Conservation (phyloP, 2,113 vertebrate species). For the Plecturocebus donacophilus region DNA sequence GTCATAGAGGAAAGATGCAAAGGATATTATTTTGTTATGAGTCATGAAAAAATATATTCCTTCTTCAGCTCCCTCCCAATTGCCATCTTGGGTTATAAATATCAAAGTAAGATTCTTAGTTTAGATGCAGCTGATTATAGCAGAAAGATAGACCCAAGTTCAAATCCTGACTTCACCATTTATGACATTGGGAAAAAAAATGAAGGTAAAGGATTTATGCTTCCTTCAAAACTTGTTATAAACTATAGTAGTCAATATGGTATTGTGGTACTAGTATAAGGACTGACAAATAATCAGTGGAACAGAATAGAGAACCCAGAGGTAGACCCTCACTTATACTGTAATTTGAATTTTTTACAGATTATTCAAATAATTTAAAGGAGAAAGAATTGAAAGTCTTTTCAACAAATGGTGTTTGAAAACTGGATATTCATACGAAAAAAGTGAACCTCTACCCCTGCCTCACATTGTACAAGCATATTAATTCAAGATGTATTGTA, state of each 20-base stretch:
- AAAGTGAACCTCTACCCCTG: not conserved
- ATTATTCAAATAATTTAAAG: not conserved
- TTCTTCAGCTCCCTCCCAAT: not conserved
- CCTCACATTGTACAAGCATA: not conserved
- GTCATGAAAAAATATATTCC: not conserved
- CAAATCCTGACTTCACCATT: not conserved
- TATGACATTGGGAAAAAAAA: not conserved
- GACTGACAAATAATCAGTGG: not conserved
- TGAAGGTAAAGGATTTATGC: not conserved
- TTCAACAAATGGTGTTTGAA: not conserved
- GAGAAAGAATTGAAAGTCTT: not conserved
- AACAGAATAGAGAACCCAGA: not conserved
- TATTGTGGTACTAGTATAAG: not conserved
- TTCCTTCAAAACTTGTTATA: not conserved
- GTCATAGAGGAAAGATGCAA: not conserved
- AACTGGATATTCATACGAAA: not conserved
- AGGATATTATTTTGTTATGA: constrained; percentile 20
- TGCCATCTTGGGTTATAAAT: not conserved
- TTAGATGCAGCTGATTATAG: not conserved
- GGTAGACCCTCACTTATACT: not conserved
- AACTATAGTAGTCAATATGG: not conserved
- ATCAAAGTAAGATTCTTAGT: not conserved
- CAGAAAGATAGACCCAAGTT: not conserved
- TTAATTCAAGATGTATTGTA: not conserved
- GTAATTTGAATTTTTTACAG: not conserved